Base-by-base conservation (phyloP, 2,113 vertebrate species). In the Antennarius striatus region DNA sequence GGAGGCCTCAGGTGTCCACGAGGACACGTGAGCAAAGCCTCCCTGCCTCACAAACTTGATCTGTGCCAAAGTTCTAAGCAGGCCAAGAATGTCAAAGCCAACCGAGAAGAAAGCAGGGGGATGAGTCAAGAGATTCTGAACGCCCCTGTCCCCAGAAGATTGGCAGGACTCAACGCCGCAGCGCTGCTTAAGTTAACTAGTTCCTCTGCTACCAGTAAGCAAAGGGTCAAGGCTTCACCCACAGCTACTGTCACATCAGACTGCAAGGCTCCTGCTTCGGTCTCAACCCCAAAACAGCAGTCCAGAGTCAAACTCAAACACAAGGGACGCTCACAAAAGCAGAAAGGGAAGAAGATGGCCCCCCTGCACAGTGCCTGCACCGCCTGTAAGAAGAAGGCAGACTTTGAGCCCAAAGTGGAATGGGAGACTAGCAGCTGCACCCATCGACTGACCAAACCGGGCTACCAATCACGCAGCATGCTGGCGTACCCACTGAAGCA, bases 151-250 rank as follows among this genome's bases (percentile, higher is more conserved):
- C 96, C 96, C 15, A 94, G 96, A 79, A 93, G 97, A 72, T 75
- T 99, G 88, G 97, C 97, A 28, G 97, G 97, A 79, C 94, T 99
- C 16, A 99, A 98, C 0, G 96, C 97, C 0, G 96, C 94, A 5
- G 96, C 96, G 29, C 93, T 99, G 76, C 91, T 98, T 56, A 99
- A 95, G 91, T 85, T 99, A 76, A 98, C 95, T 57, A 95, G 95
- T 0, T 94, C 92, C 76, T 39, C 95, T 84, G 72, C 90, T 61
- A 85, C 92, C 42, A 86, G 80, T 52, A 93, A 92, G 0, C 90
- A 84, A 66, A 84, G 91, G 61, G 69, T 72, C 0, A 93, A 84
- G 63, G 10, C 79, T 0, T 46, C 76, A 10, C 92, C 74, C 75
- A 89, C n/a, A 70, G 92, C 86, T 53, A 81, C 85, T 69, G 56